Conservation (phyloP, 1,140 invertebrate genomes). For the Brachionus sp. region DNA sequence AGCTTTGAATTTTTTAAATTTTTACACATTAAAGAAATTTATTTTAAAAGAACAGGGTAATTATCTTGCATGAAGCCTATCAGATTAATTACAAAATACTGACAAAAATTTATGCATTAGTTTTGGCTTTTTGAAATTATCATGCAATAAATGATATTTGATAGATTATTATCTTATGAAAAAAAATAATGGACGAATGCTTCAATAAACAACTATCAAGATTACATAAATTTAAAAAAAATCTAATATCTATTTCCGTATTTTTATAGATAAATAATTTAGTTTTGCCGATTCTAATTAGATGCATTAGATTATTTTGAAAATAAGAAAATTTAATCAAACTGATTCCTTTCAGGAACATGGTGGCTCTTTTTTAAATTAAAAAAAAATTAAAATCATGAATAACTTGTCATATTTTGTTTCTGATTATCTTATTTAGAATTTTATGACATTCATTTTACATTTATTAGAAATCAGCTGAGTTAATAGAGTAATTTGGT, state of each 20-base stretch:
- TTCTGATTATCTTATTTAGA: not conserved
- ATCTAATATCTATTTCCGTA: not conserved
- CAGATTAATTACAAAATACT: not conserved
- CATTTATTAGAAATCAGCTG: not conserved
- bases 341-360: not conserved
- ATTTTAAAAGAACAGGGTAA: not conserved
- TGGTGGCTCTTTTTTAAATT: not conserved
- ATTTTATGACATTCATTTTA: not conserved
- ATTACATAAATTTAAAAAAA: not conserved
- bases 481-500: not conserved
- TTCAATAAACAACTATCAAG: not conserved
- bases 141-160: not conserved
- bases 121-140: not conserved
- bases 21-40: not conserved
- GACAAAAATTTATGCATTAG: not conserved
- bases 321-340: constrained; percentile 1
- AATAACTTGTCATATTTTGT: constrained; percentile 4
- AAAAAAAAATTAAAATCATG: not conserved
- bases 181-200: not conserved
- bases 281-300: not conserved
- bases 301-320: not conserved
- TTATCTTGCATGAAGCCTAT: not conserved
- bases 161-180: not conserved
- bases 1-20: not conserved
- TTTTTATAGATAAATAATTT: not conserved